Percentiles rank a stretch among this genome's conserved stretches.
Conservation (phyloP, 2,113 vertebrate genomes). For the Steatornis caripensis region DNA sequence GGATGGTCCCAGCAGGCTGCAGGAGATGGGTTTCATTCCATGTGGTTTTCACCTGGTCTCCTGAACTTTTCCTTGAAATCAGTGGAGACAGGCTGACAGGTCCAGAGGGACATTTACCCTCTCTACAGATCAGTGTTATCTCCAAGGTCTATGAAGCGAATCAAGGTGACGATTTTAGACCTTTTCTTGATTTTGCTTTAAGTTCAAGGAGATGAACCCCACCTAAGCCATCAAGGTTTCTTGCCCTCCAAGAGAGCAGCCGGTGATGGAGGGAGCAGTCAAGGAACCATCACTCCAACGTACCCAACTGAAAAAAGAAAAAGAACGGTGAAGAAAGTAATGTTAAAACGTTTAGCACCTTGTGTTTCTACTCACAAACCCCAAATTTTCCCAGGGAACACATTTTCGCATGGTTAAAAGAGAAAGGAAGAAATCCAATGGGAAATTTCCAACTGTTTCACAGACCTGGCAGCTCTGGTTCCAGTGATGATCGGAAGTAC, state of each 20-base stretch:
- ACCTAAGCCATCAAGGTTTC: neutral
- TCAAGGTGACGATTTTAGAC: neutral
- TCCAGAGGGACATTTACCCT: neutral
- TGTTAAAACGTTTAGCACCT: neutral
- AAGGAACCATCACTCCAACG: neutral
- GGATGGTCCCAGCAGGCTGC: neutral
- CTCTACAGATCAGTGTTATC: neutral
- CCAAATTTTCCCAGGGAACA: neutral
- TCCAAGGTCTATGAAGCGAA: accelerated
- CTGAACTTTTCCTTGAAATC: neutral
- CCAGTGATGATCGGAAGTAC: neutral
- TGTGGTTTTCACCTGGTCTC: neutral
- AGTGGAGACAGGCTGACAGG: neutral
- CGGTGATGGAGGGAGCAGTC: neutral
- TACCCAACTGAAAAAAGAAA: too few species aligned
- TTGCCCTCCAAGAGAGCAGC: neutral
- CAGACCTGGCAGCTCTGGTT: neutral
- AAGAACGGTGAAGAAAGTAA: neutral
- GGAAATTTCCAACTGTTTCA: neutral
- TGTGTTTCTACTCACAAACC: neutral
- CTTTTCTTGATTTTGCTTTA: neutral
- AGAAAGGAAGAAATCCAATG: neutral
- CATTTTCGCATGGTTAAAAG: neutral
- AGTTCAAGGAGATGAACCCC: neutral
- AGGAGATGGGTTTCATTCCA: neutral